Evolutionary conservation across 2,888 invertebrate species (phyloP).

Genomic region (Papilio protenor): DNA sequence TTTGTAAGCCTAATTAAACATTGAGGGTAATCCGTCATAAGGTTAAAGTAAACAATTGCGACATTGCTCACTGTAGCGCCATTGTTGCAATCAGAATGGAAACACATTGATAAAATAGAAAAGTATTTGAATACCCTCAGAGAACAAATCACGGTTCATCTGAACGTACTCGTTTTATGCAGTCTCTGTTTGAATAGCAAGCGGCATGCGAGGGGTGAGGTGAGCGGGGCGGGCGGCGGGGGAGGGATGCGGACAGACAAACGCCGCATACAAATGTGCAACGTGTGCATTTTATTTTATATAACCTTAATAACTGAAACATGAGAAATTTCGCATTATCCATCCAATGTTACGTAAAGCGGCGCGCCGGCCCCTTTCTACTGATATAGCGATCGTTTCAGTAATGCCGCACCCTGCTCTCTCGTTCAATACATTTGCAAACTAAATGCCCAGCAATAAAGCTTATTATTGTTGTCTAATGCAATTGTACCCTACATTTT

Average conservation of each 20-base stretch:
- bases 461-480: background rate
- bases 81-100: background rate
- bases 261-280: conserved; percentile 29
- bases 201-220: background rate
- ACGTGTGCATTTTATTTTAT: conserved; percentile 29
- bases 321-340: conserved; percentile 32
- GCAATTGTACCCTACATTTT: conserved; percentile 15
- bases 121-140: conserved; percentile 1
- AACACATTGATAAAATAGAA: conserved; percentile 9
- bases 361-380: background rate
- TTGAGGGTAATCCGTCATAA: background rate
- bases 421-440: background rate
- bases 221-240: background rate
- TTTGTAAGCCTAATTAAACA: too few species aligned
- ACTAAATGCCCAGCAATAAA: background rate
- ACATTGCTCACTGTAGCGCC: background rate
- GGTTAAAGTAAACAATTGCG: background rate
- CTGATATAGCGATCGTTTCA: conserved; percentile 16
- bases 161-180: conserved; percentile 12
- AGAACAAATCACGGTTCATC: conserved; percentile 16
- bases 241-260: conserved; percentile 8
- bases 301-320: conserved; percentile 36
- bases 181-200: conserved; percentile 1
- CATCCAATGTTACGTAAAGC: conserved; percentile 28
- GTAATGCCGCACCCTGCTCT: background rate